A percentile compares a stretch with the other conserved stretches of the same genome.
These are phyloP conservation scores for Leptobrachium leishanense DNA, from an alignment of 2,113 vertebrate genomes.

Conservation along the genomic window DNA sequence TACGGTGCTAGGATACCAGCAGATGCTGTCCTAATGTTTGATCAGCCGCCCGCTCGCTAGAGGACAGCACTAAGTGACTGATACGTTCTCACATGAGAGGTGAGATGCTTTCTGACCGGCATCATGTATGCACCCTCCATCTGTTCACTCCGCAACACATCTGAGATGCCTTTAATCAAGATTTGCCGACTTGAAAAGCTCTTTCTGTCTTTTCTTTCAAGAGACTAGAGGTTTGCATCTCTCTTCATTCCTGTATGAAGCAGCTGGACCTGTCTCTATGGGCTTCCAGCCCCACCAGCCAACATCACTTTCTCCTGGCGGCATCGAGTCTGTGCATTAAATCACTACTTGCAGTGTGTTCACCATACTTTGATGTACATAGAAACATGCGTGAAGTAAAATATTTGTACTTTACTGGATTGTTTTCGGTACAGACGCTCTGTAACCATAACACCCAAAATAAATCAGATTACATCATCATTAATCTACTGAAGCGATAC, in stretches of 20 bases:
- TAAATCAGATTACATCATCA: too few relatives aligned
- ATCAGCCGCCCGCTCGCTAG: constrained; percentile 24
- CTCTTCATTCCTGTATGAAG: background rate
- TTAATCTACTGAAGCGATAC: too few relatives aligned
- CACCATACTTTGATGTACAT: too few relatives aligned
- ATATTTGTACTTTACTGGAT: too few relatives aligned
- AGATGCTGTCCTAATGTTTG: constrained; percentile 40
- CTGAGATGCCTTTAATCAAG: constrained; percentile 37
- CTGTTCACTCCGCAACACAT: constrained; percentile 22
- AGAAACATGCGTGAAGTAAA: too few relatives aligned
- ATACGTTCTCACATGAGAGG: constrained; percentile 16
- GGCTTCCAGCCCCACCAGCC: background rate
- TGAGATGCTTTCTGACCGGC: constrained; percentile 1
- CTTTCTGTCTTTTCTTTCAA: constrained; percentile 33
- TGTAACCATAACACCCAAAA: too few relatives aligned
- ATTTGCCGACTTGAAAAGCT: constrained; percentile 20
- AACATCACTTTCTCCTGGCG: too few relatives aligned
- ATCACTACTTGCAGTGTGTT: too few relatives aligned
- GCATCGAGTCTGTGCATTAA: too few relatives aligned
- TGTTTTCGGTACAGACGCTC: too few relatives aligned
- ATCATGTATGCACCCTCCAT: constrained; percentile 5
- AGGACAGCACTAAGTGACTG: constrained; percentile 26
- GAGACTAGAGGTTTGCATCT: constrained; percentile 3
- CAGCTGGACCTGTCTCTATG: background rate
- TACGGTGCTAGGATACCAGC: constrained; percentile 3